Evolutionary conservation across 2,888 invertebrate genomes (phyloP), one percentile per base, ranked within the genome.

Genomic region (Sicus ferrugineus): DNA sequence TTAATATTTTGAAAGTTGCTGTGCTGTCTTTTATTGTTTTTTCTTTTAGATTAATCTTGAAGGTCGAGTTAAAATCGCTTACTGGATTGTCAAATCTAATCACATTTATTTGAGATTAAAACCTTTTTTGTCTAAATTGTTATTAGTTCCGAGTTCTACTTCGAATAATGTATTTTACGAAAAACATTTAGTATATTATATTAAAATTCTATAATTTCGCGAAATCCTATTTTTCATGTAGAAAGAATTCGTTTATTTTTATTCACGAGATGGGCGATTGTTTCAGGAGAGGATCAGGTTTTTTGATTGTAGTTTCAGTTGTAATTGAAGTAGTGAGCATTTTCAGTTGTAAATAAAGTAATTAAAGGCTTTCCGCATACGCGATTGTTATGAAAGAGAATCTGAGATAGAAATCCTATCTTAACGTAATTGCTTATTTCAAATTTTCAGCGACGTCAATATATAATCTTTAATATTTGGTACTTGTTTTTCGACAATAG

Each of bases 1-100:
- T 14, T 46, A 46, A 34, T 38, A 59, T 64, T 42, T 14, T 54
- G 28, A 63, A 56, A 42, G n/a, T 67, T 54, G 38, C 63, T 67
- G 28, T 48, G 68, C 62, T 30, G 21, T n/a, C 38, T 30, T 64
- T 19, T 9, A 30, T 50, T 48, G 23, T 34, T 48, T 34, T 21
- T 38, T 52, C 11, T 54, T 38, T 54, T 21, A 2, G 52, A 46
- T 65, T 34, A 6, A 52, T 67, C 31, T 67, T 70, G 68, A 54
- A 19, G 38, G 4, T 38, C 62, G 19, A 48, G 56, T 66, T 42
- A 42, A 54, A 54, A 66, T 34, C 54, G 52, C 42, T 42, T 21
- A 54, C 16, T 31, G 67, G 83, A 83, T 83, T 83, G 83, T 83
- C 83, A 78, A 83, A 84, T 84, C 79, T 84, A 83, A 84, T 83